Conservation (phyloP, 2,888 invertebrate species). For the Zeuzera pyrina region DNA sequence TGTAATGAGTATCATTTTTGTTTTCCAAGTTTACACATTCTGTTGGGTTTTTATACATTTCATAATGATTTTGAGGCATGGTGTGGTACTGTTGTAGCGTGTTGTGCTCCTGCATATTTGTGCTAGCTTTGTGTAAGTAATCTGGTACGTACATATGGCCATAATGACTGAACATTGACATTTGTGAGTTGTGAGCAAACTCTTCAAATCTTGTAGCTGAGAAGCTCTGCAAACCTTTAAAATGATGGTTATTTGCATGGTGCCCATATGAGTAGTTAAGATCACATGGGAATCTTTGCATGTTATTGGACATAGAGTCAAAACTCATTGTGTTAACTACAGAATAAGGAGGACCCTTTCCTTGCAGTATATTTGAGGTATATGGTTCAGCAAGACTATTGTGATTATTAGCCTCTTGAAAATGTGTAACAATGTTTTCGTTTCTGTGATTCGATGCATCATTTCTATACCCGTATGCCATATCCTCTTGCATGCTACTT, state of each 20-base stretch:
- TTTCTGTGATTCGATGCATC: constrained; percentile 59
- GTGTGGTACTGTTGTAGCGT: constrained; percentile 41
- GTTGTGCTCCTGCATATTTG: constrained; percentile 40
- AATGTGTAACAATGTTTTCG: constrained; percentile 43
- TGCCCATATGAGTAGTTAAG: constrained; percentile 59
- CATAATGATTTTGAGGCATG: constrained; percentile 48
- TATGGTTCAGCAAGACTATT: constrained; percentile 56
- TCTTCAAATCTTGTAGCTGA: constrained; percentile 67
- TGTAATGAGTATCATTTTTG: constrained; percentile 72
- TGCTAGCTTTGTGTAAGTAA: constrained; percentile 49
- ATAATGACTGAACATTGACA: constrained; percentile 66
- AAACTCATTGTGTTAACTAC: constrained; percentile 39
- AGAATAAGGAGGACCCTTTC: constrained; percentile 53
- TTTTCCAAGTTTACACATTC: constrained; percentile 60
- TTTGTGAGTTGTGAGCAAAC: constrained; percentile 67
- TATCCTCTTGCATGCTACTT: constrained; percentile 28
- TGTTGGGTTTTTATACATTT: constrained; percentile 49
- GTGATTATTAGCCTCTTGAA: constrained; percentile 55
- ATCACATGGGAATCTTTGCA: constrained; percentile 62
- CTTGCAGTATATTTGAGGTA: constrained; percentile 54
- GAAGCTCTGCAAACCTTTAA: constrained; percentile 59
- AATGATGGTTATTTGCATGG: constrained; percentile 38
- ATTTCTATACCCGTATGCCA: constrained; percentile 46
- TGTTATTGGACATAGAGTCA: constrained; percentile 40
- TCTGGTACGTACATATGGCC: constrained; percentile 62